Base-by-base conservation (phyloP, 2,888 invertebrate species). In the Rotaria magnacalcarata region DNA sequence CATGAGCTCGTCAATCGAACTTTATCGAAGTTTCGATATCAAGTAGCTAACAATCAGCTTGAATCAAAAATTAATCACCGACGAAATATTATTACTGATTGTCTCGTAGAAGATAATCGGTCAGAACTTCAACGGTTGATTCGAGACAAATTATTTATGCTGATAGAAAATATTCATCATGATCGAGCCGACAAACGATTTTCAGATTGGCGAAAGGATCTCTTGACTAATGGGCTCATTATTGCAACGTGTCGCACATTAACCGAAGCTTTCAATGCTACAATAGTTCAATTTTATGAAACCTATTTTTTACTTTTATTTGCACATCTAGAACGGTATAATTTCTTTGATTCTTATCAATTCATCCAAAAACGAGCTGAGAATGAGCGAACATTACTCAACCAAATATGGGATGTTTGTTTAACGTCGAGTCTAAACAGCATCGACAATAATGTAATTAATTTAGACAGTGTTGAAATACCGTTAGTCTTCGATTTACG, bases 221-320 rank as follows among this genome's bases (percentile, higher is more conserved):
- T 52, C 16, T 2, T 52, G 14, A 52, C 8, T 16, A 52, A 52
- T 52, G 52, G 52, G 16, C 16, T 52, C 14, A 14, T 52, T 52
- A 52, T 52, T 52, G 16, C 52, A 52, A 52, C 52, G 16, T 52
- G 52, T 27, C 60, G 60, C n/a, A n/a, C 60, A n/a, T 60, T 60
- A 60, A 60, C 6, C 60, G 60, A 60, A 10, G 60, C n/a, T 60
- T 27, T 60, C n/a, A 60, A 60, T 11, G 60, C 60, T n/a, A 60
- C 60, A 60, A 60, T 60, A 10, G n/a, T n/a, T n/a, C 60, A 24
- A 60, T 60, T 60, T 60, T 60, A 60, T 60, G 60, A 60, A 60
- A 24, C 60, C 6, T 60, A 60, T 60, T 60, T 60, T n/a, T 4
- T 60, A 60, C 60, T 60, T 14, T 60, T 60, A 24, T 60, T 60